A percentile compares a stretch with the other conserved stretches of the same genome.
These are phyloP conservation scores for Lacanobia wlatinum DNA, from an alignment of 2,888 invertebrate species.

Conservation along the genomic window DNA sequence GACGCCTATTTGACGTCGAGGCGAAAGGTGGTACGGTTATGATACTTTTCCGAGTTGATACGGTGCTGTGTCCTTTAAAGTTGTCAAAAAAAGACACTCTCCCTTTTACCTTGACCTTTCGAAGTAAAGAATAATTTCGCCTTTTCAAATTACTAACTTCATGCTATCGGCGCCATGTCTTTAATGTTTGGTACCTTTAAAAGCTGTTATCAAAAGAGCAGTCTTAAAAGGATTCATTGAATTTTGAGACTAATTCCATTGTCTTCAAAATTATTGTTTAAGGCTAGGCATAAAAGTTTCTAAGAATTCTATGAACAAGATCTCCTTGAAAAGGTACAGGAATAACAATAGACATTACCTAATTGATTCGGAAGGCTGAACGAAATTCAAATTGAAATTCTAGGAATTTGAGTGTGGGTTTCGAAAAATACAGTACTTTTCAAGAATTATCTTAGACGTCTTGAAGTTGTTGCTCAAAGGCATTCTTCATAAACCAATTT, in stretches of 20 bases:
- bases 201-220: conserved; percentile 31
- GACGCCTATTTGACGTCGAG: no score
- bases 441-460: no score
- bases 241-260: conserved; percentile 14
- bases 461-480: no score
- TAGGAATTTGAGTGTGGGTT: neutral
- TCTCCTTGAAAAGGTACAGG: neutral
- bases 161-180: conserved; percentile 8
- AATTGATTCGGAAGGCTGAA: neutral
- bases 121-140: conserved; percentile 8
- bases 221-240: conserved; percentile 5
- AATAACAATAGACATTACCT: neutral
- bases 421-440: neutral
- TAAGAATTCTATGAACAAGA: neutral
- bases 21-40: no score
- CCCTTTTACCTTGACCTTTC: neutral
- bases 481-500: no score
- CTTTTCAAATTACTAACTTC: conserved; percentile 32
- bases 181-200: conserved; percentile 24
- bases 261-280: conserved; percentile 19
- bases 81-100: no score
- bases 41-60: no score
- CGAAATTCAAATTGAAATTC: neutral
- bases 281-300: conserved; percentile 2
- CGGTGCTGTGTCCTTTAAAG: no score